Percentiles rank a stretch among this genome's conserved stretches.
Conservation (phyloP, 2,113 vertebrate species). For the Trematocara variabile region DNA sequence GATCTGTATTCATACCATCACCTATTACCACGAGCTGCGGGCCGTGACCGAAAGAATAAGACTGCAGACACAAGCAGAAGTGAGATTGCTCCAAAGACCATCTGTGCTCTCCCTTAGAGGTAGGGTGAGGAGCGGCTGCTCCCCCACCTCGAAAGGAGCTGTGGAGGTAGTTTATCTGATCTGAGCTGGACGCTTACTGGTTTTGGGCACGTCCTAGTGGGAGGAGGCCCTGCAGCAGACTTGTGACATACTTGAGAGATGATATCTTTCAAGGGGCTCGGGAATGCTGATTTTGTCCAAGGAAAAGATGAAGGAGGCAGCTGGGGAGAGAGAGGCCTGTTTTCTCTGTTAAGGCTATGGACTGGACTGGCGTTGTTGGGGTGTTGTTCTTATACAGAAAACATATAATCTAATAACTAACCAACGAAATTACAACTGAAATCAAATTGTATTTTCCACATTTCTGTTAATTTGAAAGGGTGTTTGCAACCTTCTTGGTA, state of each 20-base stretch:
- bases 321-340: background rate
- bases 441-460: background rate
- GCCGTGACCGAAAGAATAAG: background rate
- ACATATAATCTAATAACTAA: background rate
- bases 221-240: background rate
- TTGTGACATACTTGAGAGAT: background rate
- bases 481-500: background rate
- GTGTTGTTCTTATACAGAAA: background rate
- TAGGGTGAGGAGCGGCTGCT: background rate
- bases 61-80: background rate
- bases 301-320: background rate
- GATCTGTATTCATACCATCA: background rate
- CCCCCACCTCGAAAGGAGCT: background rate
- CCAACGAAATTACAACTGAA: background rate
- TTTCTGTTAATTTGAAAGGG: background rate
- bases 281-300: background rate
- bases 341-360: background rate
- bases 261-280: background rate
- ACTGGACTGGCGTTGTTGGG: background rate
- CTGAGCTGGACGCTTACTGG: background rate
- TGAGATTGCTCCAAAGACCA: background rate
- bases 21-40: background rate
- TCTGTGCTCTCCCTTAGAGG: background rate
- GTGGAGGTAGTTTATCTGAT: background rate
- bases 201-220: background rate